Evolutionary conservation across 2,888 invertebrate species (phyloP).

Genomic region (Dioctria rufipes): DNA sequence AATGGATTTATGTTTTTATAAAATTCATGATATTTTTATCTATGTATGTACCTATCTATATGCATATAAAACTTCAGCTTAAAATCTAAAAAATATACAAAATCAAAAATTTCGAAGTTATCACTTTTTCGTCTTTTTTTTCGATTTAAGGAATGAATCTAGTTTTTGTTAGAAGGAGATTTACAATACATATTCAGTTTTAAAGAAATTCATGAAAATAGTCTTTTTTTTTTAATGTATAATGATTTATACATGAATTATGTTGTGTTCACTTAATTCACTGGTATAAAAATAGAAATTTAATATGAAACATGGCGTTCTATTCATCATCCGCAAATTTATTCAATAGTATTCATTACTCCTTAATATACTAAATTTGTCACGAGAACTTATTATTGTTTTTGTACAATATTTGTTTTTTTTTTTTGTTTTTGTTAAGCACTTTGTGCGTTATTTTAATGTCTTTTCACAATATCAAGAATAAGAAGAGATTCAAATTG

Average conservation of each 20-base stretch:
- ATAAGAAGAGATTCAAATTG: neutral
- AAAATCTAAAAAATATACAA: slow-evolving; percentile 43
- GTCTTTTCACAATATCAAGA: slow-evolving; percentile 1
- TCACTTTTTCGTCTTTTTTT: slow-evolving; percentile 45
- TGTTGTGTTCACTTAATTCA: neutral
- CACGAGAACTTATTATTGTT: neutral
- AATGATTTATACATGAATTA: neutral
- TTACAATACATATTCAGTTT: neutral
- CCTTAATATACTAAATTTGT: too few species aligned
- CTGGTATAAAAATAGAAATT: neutral
- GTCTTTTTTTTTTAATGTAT: too few species aligned
- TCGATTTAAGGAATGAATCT: slow-evolving; percentile 36
- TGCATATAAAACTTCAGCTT: slow-evolving; percentile 21
- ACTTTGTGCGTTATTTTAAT: slow-evolving; percentile 14
- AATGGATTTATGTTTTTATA: neutral
- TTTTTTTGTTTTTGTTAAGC: slow-evolving; percentile 10
- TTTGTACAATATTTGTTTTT: neutral
- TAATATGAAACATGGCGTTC: too few species aligned
- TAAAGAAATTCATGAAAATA: neutral
- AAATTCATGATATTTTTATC: slow-evolving; percentile 31
- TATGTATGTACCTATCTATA: neutral
- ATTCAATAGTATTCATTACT: too few species aligned
- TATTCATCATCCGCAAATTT: too few species aligned
- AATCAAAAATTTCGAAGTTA: slow-evolving; percentile 48
- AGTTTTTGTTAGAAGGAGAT: neutral